These are phyloP conservation scores for Corythucha ciliata DNA, from an alignment of 2,888 invertebrate species.

Conservation along the genomic window DNA sequence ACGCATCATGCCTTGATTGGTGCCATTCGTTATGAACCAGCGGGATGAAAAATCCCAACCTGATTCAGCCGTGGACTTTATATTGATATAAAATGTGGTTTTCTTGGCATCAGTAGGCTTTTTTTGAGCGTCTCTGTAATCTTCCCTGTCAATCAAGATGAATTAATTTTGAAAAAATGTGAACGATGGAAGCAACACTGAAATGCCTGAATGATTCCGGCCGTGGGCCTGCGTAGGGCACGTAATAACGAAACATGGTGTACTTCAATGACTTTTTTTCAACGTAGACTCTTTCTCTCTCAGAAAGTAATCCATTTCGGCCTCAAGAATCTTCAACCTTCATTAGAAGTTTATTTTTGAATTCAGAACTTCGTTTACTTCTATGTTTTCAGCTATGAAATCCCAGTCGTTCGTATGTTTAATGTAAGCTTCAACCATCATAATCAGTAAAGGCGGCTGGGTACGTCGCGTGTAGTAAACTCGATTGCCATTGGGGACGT, in stretches of 20 bases:
- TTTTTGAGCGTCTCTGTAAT: constrained; percentile 39
- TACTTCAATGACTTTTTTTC: constrained; percentile 45
- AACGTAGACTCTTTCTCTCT: constrained; percentile 44
- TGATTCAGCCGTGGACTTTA: constrained; percentile 72
- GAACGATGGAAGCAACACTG: no score
- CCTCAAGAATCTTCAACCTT: constrained; percentile 45
- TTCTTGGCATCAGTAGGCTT: constrained; percentile 9
- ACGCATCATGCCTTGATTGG: constrained; percentile 43
- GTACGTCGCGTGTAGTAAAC: constrained; percentile 65
- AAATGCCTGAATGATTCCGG: constrained; percentile 56
- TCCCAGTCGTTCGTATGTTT: constrained; percentile 51
- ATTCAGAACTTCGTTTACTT: constrained; percentile 5
- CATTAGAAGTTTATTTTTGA: no score
- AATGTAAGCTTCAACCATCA: constrained; percentile 63
- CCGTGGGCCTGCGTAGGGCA: constrained; percentile 54
- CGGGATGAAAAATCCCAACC: constrained; percentile 83
- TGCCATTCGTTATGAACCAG: constrained; percentile 59
- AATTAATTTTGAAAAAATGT: no score
- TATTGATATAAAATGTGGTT: constrained; percentile 48
- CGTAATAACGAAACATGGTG: constrained; percentile 52
- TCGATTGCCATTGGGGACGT: constrained; percentile 73
- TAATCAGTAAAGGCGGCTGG: constrained; percentile 60
- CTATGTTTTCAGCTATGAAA: constrained; percentile 3
- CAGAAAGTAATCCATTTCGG: constrained; percentile 58
- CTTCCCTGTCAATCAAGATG: constrained; percentile 46